Conservation (phyloP, 1,140 invertebrate species). For the Cotesia chilonis region DNA sequence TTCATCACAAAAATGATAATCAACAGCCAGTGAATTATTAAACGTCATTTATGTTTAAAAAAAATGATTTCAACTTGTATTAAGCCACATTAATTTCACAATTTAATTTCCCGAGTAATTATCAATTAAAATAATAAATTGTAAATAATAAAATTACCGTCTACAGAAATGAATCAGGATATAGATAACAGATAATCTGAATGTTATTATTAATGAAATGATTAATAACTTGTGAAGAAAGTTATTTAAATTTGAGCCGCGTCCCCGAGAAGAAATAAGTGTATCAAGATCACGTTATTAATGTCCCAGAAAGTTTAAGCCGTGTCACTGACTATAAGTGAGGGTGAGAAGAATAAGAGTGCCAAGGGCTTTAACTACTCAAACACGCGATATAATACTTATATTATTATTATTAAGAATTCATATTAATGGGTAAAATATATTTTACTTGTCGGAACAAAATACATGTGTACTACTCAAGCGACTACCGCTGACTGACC, state of each 20-base stretch:
- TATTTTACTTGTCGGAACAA: neutral
- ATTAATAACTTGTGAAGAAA: neutral
- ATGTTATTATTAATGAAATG: neutral
- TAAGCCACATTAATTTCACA: no score
- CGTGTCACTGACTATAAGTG: slow-evolving; percentile 1
- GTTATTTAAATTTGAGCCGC: neutral
- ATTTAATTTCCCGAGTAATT: no score
- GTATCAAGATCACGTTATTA: slow-evolving; percentile 19
- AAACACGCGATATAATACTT: slow-evolving; percentile 15
- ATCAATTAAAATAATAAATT: no score
- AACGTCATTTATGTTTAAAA: slow-evolving; percentile 27
- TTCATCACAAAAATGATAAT: slow-evolving; percentile 13
- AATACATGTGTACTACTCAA: slow-evolving; percentile 2
- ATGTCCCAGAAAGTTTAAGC: slow-evolving; percentile 13
- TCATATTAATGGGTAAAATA: neutral
- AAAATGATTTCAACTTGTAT: neutral
- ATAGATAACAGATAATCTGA: neutral
- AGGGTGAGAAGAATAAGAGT: slow-evolving; percentile 1
- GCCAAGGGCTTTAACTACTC: slow-evolving; percentile 22
- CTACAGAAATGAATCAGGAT: no score
- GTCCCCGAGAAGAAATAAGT: slow-evolving; percentile 13
- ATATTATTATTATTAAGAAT: neutral
- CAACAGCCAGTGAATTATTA: neutral
- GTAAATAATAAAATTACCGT: no score
- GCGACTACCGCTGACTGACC: slow-evolving; percentile 7